Evolutionary conservation across 2,113 vertebrate species (phyloP).

Genomic region (Notarius quadriscutis): DNA sequence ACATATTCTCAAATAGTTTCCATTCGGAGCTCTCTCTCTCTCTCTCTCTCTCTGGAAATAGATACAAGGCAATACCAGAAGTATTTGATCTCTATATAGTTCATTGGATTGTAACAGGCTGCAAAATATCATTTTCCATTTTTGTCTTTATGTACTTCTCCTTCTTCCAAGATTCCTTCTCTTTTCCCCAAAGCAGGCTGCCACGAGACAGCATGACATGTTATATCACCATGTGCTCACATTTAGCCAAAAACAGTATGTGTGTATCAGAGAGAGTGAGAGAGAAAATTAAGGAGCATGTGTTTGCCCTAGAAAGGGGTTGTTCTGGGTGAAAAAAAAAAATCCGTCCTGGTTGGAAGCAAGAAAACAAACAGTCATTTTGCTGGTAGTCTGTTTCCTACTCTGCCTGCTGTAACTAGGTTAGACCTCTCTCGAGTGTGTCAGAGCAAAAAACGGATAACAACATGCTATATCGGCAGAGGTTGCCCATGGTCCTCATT

Average conservation of each 20-base stretch:
- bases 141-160: conserved; percentile 13
- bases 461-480: conserved; percentile 19
- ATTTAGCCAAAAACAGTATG: conserved; percentile 17
- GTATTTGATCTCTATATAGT: conserved; percentile 37
- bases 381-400: conserved; percentile 26
- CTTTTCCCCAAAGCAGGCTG: neutral
- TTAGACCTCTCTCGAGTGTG: conserved; percentile 30
- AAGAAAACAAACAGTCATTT: conserved; percentile 36
- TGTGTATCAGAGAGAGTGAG: neutral
- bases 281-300: neutral
- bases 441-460: conserved; percentile 33
- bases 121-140: conserved; percentile 32
- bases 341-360: conserved; percentile 11
- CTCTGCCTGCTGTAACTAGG: conserved; percentile 53
- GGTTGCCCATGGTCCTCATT: conserved; percentile 48
- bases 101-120: conserved; percentile 39
- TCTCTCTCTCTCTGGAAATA: conserved; percentile 26
- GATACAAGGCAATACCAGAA: conserved; percentile 33
- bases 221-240: conserved; percentile 53
- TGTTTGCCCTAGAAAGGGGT: conserved; percentile 21
- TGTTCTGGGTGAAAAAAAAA: conserved; percentile 11
- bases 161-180: neutral
- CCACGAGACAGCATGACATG: conserved; percentile 15
- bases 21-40: neutral
- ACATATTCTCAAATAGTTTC: conserved; percentile 26